phyloP scores from a whole-genome alignment of 2,113 vertebrate species.

The Takifugu flavidus region DNA sequence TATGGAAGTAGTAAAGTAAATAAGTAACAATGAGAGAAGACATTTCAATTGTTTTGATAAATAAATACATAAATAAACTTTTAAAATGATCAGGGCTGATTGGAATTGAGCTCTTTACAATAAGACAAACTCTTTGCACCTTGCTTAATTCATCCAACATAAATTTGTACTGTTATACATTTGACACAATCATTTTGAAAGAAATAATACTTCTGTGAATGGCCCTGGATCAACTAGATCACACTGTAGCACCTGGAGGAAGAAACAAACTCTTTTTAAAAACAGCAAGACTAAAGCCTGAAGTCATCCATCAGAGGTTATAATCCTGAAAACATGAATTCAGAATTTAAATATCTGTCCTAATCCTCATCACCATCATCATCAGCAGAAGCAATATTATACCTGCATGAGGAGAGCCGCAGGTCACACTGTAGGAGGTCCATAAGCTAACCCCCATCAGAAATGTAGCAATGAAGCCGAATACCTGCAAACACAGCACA shows the following conservation, averaged over 20 bases:
- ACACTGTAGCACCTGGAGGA: conserved; percentile 48
- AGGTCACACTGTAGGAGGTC: conserved; percentile 87
- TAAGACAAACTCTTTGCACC: too few species aligned
- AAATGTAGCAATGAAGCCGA: conserved; percentile 87
- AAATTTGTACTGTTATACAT: too few species aligned
- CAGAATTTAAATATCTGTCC: neutral
- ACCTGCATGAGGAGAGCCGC: conserved; percentile 84
- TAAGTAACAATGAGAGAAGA: too few species aligned
- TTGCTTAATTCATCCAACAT: too few species aligned
- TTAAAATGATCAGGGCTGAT: too few species aligned
- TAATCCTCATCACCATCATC: neutral
- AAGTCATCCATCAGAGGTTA: neutral
- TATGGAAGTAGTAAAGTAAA: too few species aligned
- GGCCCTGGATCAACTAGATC: conserved; percentile 24
- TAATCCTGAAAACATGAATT: too few species aligned
- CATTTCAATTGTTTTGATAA: too few species aligned
- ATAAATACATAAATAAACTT: too few species aligned
- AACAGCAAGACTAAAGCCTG: neutral
- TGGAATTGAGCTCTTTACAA: too few species aligned
- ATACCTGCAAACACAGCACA: conserved; percentile 71
- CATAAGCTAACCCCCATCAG: conserved; percentile 85
- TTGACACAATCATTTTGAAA: neutral
- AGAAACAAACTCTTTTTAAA: too few species aligned
- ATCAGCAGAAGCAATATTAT: conserved; percentile 12
- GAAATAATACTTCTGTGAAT: neutral